Evolutionary conservation across 2,888 invertebrate genomes (phyloP).

Genomic region (Erebia palarica): DNA sequence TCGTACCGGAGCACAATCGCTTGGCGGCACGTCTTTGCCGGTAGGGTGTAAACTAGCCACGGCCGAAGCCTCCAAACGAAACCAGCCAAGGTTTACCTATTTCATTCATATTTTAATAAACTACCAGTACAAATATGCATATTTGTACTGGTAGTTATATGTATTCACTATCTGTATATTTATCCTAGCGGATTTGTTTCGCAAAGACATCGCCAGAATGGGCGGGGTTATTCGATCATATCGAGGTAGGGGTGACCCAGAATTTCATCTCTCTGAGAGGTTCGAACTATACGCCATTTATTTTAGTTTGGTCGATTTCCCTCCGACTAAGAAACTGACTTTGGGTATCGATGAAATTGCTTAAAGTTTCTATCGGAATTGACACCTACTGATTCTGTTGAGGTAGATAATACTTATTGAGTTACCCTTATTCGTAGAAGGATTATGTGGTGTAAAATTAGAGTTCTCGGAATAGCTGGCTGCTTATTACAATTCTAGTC

Average conservation of each 20-base stretch:
- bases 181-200: constrained; percentile 33
- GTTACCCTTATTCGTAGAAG: constrained; percentile 7
- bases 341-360: constrained; percentile 53
- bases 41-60: no score
- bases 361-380: constrained; percentile 36
- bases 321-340: constrained; percentile 62
- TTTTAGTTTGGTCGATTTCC: constrained; percentile 70
- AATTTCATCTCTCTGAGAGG: constrained; percentile 74
- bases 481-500: no score
- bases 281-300: constrained; percentile 71
- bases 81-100: no score
- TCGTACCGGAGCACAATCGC: no score
- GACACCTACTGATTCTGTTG: constrained; percentile 29
- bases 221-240: constrained; percentile 66
- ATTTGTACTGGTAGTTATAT: constrained; percentile 14
- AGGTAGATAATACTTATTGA: constrained; percentile 13
- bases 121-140: no score
- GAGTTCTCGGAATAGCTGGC: neutral
- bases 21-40: no score
- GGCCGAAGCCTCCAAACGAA: no score
- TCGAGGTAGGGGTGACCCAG: constrained; percentile 60
- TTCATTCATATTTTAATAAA: no score
- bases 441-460: neutral
- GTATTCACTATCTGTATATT: neutral
- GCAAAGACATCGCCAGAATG: constrained; percentile 34